These are phyloP conservation scores for Nomia melanderi DNA, from an alignment of 1,140 invertebrate species.

Conservation along the genomic window DNA sequence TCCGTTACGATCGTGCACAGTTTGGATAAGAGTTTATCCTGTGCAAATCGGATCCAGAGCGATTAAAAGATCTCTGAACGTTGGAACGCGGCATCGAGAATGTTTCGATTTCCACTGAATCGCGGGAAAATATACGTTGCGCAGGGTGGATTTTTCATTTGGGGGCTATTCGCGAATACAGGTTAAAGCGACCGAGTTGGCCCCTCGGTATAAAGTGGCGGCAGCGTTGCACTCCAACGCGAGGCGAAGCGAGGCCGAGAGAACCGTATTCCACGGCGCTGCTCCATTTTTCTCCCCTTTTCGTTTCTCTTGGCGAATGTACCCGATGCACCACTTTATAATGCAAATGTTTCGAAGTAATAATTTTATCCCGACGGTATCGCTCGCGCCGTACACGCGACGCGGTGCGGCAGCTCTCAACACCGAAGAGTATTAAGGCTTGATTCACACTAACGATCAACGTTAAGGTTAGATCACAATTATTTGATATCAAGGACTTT, in stretches of 20 bases:
- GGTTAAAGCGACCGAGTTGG: conserved; percentile 62
- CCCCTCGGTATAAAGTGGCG: conserved; percentile 57
- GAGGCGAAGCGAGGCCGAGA: conserved; percentile 51
- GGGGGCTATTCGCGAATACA: conserved; percentile 48
- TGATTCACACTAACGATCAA: no score
- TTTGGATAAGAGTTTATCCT: no score
- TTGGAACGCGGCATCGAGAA: conserved; percentile 30
- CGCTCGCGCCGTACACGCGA: background rate
- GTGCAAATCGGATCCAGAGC: no score
- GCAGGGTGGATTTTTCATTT: conserved; percentile 61
- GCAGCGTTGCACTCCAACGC: conserved; percentile 57
- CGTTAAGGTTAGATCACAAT: no score
- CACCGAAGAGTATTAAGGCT: background rate
- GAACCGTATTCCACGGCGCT: conserved; percentile 21
- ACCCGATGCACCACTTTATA: conserved; percentile 57
- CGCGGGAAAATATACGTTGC: conserved; percentile 29
- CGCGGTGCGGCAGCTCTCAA: no score
- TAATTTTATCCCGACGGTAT: conserved; percentile 46
- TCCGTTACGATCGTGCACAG: no score
- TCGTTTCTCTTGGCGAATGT: conserved; percentile 7
- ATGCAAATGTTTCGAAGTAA: conserved; percentile 67
- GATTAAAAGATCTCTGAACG: background rate
- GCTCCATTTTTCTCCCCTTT: conserved; percentile 61
- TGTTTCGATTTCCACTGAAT: conserved; percentile 50
- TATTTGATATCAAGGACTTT: no score